Evolutionary conservation across 2,888 invertebrate species (phyloP), one percentile per base, ranked within the genome.

Genomic region (Coecobrya sp.): DNA sequence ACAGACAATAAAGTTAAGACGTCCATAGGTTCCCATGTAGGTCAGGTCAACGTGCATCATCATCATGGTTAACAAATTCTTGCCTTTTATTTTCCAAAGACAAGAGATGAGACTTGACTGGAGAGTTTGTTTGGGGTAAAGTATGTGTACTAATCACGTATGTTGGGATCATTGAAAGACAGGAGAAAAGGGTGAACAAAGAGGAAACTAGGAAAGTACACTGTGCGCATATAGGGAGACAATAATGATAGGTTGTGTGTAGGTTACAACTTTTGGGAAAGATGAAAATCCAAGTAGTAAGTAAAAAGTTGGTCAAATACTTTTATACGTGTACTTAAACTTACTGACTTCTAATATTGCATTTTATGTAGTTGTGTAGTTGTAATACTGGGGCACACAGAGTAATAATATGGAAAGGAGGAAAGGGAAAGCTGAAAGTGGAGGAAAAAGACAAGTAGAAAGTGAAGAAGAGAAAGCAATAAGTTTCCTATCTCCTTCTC

Each of bases 221-320:
- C 16, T 19, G 13, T 8, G 0, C 5, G 36, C 36, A 70, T n/a
- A 27, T 0, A 65, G 65, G 2, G n/a, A 65, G 65, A 27, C 10
- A 65, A 65, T 70, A 70, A 70, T 70, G 16, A n/a, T 30, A n/a
- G 70, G 30, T 70, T 42, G 7, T 70, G 36, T 36, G 36, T 0
- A 0, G 8, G 36, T 30, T 36, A 4, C 16, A 68, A 27, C 68
- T 70, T 36, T 70, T 30, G n/a, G 4, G 11, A 7, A 36, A 16
- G 65, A 65, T 10, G n/a, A 22, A 70, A 30, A 42, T 42, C 70
- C n/a, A 7, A n/a, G 70, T 42, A 36, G 68, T 68, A n/a, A 62
- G 59, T 62, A 27, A 70, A 70, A 70, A 70, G 70, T 70, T 70
- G 70, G 70, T n/a, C 70, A 70, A 30, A 70, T 65, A 65, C 27